Evolutionary conservation across 2,888 invertebrate genomes (phyloP), one percentile per base, ranked within the genome.

Genomic region (Clostera curtula): DNA sequence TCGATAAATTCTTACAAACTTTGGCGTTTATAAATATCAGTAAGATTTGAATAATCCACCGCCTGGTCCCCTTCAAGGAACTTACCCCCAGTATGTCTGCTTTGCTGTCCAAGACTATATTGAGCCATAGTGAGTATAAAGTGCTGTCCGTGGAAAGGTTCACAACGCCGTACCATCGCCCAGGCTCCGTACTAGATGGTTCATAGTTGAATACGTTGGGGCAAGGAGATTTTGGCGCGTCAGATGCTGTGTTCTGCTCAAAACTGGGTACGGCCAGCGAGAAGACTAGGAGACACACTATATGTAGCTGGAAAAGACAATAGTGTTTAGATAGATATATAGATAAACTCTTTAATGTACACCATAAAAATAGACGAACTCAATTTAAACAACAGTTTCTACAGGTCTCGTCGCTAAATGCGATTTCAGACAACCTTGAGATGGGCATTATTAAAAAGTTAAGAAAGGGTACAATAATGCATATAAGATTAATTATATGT

Each of bases 1-100:
- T n/a, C n/a, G n/a, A n/a, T n/a, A n/a, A n/a, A n/a, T n/a, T n/a
- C n/a, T n/a, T n/a, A n/a, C n/a, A n/a, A n/a, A n/a, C n/a, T n/a
- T n/a, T n/a, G n/a, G n/a, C n/a, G n/a, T n/a, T n/a, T n/a, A 8
- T 15, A 12, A 5, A 16, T 22, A 11, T 13, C 11, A 24, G 5
- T 23, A 10, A 15, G 6, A 8, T 16, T 12, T 10, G 16, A 4
- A n/a, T 3, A 18, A 13, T 3, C 4, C 8, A 3, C 7, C 1
- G 16, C 11, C 5, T 16, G 15, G 14, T 5, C 4, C 21, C 13
- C 2, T 21, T 7, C 13, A 11, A 10, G 9, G 2, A 4, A 49
- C 85, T 85, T 54, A 89, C 89, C 54, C 87, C 87, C 21, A 90
- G 62, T 20, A 87, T 74, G 48, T 87, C 85, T n/a, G 87, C 88